These are phyloP conservation scores for Cephalopterus ornatus DNA, from an alignment of 2,113 vertebrate species.

Conservation along the genomic window DNA sequence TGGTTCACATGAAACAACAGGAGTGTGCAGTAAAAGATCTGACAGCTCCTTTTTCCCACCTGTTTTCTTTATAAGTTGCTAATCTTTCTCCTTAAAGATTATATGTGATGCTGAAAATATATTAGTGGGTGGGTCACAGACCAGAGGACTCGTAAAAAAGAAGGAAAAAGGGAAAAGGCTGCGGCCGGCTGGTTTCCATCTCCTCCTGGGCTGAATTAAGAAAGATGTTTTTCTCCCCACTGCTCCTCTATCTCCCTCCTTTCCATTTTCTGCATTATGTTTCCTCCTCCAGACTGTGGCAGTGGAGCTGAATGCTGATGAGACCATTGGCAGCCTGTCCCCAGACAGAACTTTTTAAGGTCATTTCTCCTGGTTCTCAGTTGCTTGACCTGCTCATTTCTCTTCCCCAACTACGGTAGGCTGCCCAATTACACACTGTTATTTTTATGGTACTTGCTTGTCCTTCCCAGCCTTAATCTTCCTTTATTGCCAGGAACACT, in stretches of 20 bases:
- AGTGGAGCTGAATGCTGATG: slow-evolving; percentile 66
- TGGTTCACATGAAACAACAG: rapidly evolving
- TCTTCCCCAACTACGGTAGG: neutral
- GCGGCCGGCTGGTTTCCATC: neutral
- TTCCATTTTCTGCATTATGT: slow-evolving; percentile 43
- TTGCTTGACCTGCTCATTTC: slow-evolving; percentile 24
- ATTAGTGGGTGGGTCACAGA: neutral
- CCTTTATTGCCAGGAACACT: slow-evolving; percentile 1
- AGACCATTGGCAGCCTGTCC: slow-evolving; percentile 21
- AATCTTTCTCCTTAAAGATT: neutral
- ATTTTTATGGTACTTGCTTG: slow-evolving; percentile 32
- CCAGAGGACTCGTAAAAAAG: neutral
- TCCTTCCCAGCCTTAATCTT: slow-evolving; percentile 41
- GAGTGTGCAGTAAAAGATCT: neutral
- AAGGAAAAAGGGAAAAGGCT: neutral
- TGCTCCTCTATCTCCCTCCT: slow-evolving; percentile 46
- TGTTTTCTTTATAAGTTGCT: neutral
- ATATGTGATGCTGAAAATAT: neutral
- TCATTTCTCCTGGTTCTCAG: slow-evolving; percentile 36
- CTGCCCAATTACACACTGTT: slow-evolving; percentile 31
- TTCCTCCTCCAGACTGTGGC: slow-evolving; percentile 55
- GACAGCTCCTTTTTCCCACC: neutral
- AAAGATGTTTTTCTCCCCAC: slow-evolving; percentile 52
- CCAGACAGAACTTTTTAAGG: slow-evolving; percentile 55
- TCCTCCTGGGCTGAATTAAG: slow-evolving; percentile 38